A percentile compares a stretch with the other conserved stretches of the same genome.
Evolutionary conservation across 2,888 invertebrate species (phyloP).

Genomic region (Scelioninae gen. 2): DNA sequence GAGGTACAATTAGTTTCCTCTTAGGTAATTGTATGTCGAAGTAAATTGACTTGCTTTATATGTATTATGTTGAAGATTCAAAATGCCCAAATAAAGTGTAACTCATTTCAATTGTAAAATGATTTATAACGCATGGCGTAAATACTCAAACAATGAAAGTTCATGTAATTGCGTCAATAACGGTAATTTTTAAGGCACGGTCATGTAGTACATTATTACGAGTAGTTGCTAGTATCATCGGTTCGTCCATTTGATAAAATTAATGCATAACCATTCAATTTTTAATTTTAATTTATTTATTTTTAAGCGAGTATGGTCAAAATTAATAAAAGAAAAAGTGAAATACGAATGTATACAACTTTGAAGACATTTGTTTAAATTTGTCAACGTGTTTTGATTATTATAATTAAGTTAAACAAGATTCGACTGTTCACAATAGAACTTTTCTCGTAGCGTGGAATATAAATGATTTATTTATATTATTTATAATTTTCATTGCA

Average conservation of each 20-base stretch:
- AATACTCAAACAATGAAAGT: slow-evolving; percentile 23
- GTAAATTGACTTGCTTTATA: slow-evolving; percentile 27
- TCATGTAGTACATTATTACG: slow-evolving; percentile 52
- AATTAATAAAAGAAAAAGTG: too few species aligned
- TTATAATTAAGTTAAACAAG: too few species aligned
- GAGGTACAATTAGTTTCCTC: slow-evolving; percentile 32
- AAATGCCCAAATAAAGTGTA: slow-evolving; percentile 32
- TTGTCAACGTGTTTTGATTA: too few species aligned
- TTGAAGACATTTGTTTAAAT: too few species aligned
- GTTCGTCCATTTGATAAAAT: slow-evolving; percentile 36
- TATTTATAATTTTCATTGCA: background rate
- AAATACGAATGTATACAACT: too few species aligned
- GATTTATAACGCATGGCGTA: slow-evolving; percentile 31
- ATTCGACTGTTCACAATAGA: too few species aligned
- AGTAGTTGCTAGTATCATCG: slow-evolving; percentile 37
- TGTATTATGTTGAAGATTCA: background rate
- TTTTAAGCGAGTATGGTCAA: too few species aligned
- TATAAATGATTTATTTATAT: background rate
- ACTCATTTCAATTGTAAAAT: background rate
- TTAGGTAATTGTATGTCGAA: slow-evolving; percentile 25
- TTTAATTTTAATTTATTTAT: too few species aligned
- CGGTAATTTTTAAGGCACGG: slow-evolving; percentile 63
- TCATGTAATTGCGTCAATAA: slow-evolving; percentile 24
- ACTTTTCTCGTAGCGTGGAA: too few species aligned
- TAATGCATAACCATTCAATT: too few species aligned